Base-by-base conservation (phyloP, 1,140 invertebrate species). In the Leucophenga varia region DNA sequence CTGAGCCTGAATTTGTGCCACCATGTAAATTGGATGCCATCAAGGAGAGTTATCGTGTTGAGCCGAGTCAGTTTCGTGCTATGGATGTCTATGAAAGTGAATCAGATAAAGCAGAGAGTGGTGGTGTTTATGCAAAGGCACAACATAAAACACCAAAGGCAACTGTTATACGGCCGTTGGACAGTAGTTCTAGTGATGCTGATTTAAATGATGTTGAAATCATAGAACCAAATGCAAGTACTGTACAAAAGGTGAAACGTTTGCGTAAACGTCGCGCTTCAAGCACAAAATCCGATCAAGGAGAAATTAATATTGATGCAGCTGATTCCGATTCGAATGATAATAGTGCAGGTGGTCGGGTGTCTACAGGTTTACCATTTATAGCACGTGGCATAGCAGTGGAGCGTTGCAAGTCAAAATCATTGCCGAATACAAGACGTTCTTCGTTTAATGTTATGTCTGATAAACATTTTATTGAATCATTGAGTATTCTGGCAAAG, bases 1-100 rank as follows among this genome's bases (percentile, higher is more conserved):
- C 64, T 1, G 57, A 68, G 13, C 48, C 60, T 13, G 64, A 63
- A 9, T 70, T 70, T 58, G 57, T 65, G 16, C 54, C 59, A 1
- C 67, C 67, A 1, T 68, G 57, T 14, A 38, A 55, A 2, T 36
- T 61, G 3, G 54, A 60, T 10, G 43, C 55, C 21, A 65, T 54
- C 19, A 59, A 63, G 18, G 40, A 56, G 40, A 68, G 63, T 31
- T 73, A 61, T 58, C 57, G 65, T 6, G 71, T 74, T 5, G 61
- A 65, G 28, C 54, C 64, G 13, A 58, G 56, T 41, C 56, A 73
- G 14, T 73, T 71, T 21, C 55, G 70, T 18, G 70, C 70, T 2
- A 20, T 70, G 13, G 70, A 73, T 54, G 70, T 73, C 7, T 73
- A 73, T 36, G 70, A 73, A 36, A 73, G 70, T 40, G 70, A 73